These are phyloP conservation scores for Ormyrus nitidulus DNA, from an alignment of 2,888 invertebrate species.

Conservation along the genomic window DNA sequence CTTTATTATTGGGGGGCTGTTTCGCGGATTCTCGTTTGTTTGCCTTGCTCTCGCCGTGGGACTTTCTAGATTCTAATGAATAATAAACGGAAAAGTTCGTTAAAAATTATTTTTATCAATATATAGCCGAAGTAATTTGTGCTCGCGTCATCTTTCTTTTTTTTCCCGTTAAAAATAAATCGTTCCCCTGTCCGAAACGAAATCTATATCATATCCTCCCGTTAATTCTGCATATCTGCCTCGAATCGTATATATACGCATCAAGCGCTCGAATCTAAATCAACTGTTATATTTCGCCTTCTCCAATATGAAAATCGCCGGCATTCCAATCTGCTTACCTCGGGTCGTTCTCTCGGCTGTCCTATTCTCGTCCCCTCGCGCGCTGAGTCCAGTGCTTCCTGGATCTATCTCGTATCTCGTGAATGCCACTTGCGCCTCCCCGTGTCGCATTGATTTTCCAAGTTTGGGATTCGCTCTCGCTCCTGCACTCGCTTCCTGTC, in stretches of 20 bases:
- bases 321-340: not conserved
- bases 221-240: not conserved
- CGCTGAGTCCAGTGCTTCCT: no score
- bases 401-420: not conserved
- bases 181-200: no score
- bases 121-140: no score
- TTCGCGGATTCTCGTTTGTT: no score
- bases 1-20: no score
- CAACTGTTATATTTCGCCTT: conserved; percentile 28
- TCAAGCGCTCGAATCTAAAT: conserved; percentile 20
- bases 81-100: no score
- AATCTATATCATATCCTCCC: not conserved
- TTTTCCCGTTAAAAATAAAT: no score
- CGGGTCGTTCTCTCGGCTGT: not conserved
- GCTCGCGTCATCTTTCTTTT: no score
- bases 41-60: no score
- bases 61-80: no score
- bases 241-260: not conserved
- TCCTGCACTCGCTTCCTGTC: not conserved
- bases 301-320: conserved; percentile 13
- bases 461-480: conserved; percentile 15
- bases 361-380: no score
- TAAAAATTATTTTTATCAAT: no score
- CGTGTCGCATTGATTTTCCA: conserved; percentile 49
- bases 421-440: not conserved